Conservation (phyloP, 30 jellyfish, hydroid and myxozoan species). For the Aurelia aurita region DNA sequence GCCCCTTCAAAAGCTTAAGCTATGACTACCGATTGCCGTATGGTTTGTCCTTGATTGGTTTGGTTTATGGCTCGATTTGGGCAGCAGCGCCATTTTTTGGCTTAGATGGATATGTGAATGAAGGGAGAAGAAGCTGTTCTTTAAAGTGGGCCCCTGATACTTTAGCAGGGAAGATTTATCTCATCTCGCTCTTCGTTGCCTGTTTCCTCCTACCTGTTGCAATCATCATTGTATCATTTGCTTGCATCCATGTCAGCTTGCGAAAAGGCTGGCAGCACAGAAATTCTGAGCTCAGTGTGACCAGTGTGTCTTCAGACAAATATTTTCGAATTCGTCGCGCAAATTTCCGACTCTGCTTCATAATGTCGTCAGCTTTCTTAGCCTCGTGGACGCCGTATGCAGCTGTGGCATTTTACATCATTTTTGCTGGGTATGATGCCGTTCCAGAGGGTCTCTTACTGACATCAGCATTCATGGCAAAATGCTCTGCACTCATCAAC, state of each 20-base stretch:
- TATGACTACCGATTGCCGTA: not conserved
- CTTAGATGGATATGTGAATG: slow-evolving; percentile 26
- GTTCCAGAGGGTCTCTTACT: slow-evolving; percentile 28
- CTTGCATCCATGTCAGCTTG: slow-evolving; percentile 22
- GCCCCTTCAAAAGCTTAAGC: slow-evolving; percentile 37
- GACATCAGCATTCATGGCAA: slow-evolving; percentile 25
- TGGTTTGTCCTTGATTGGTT: slow-evolving; percentile 18
- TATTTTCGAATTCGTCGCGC: not conserved
- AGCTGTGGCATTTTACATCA: slow-evolving; percentile 6
- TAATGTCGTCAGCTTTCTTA: slow-evolving; percentile 28
- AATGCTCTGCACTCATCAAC: slow-evolving; percentile 14
- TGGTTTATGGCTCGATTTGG: slow-evolving; percentile 55
- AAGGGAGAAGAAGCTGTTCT: slow-evolving; percentile 14
- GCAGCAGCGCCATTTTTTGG: slow-evolving; percentile 45
- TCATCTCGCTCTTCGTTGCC: slow-evolving; percentile 23
- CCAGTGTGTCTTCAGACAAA: not conserved
- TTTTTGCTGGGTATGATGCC: slow-evolving; percentile 14
- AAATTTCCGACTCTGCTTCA: slow-evolving; percentile 34
- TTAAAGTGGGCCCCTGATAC: slow-evolving; percentile 30
- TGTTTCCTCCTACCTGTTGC: slow-evolving; percentile 44
- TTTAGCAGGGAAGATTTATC: slow-evolving; percentile 10
- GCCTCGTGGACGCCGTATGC: slow-evolving; percentile 62
- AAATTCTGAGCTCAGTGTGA: not conserved
- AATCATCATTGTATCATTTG: slow-evolving; percentile 26
- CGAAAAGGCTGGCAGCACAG: too few relatives aligned